Conservation (phyloP, 2,797 vertebrate species). For the Tinamus major region DNA sequence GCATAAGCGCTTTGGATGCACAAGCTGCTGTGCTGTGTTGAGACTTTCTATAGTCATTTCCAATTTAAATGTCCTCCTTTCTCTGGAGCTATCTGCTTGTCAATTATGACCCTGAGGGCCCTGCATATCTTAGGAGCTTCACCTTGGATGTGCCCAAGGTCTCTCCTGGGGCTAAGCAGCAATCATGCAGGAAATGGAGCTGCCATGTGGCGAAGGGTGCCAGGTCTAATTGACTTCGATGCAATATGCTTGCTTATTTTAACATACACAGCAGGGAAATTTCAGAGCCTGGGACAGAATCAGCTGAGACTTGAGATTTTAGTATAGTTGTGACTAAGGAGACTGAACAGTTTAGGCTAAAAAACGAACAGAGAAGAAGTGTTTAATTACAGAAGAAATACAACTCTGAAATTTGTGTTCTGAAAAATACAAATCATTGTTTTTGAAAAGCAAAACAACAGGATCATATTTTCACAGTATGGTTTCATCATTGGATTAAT, state of each 20-base stretch:
- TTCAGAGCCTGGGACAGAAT: not conserved
- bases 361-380: not conserved
- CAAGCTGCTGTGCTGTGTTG: not conserved
- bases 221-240: not conserved
- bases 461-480: not conserved
- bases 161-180: not conserved
- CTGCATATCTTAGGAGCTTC: not conserved
- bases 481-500: not conserved
- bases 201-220: not conserved
- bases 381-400: not conserved
- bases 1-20: not conserved
- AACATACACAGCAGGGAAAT: not conserved
- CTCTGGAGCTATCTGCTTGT: not conserved
- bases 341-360: not conserved
- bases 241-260: not conserved
- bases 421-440: not conserved
- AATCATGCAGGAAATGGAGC: not conserved
- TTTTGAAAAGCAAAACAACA: conserved; percentile 15
- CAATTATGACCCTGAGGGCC: not conserved
- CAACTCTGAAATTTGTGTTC: not conserved
- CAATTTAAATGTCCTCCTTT: not conserved
- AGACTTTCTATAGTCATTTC: not conserved
- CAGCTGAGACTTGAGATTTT: not conserved
- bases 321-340: not conserved
- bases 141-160: not conserved